phyloP scores from a whole-genome alignment of 2,797 vertebrate species.

The Ibycter americanus region DNA sequence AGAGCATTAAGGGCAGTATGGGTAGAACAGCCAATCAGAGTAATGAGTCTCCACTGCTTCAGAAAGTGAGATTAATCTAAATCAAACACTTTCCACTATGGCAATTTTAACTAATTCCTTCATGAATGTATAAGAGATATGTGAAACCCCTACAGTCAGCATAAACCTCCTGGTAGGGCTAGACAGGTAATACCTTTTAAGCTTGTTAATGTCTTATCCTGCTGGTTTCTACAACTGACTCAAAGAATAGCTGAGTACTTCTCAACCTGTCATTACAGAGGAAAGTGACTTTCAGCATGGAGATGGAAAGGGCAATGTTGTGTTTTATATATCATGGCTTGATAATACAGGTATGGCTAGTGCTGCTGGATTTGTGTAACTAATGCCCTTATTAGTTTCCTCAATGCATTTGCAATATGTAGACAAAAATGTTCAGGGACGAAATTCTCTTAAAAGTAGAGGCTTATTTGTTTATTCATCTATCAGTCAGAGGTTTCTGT shows the following conservation, averaged over 20 bases:
- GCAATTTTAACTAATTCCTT: slow-evolving; percentile 79
- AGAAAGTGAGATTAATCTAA: slow-evolving; percentile 78
- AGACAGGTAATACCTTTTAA: slow-evolving; percentile 79
- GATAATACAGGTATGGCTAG: not conserved
- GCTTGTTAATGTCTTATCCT: slow-evolving; percentile 80
- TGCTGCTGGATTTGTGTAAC: slow-evolving; percentile 22
- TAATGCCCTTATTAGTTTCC: slow-evolving; percentile 21
- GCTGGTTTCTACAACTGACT: slow-evolving; percentile 74
- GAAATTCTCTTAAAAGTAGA: not conserved
- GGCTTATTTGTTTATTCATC: not conserved
- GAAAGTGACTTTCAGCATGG: slow-evolving; percentile 48
- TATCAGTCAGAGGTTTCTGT: not conserved
- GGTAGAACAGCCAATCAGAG: slow-evolving; percentile 71
- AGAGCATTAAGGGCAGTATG: slow-evolving; percentile 61
- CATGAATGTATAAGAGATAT: slow-evolving; percentile 74
- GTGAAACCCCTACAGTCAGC: slow-evolving; percentile 70
- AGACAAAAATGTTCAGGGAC: not conserved
- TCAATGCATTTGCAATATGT: not conserved
- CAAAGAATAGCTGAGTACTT: slow-evolving; percentile 68
- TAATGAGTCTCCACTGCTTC: slow-evolving; percentile 76
- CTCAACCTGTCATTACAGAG: slow-evolving; percentile 63
- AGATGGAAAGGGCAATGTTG: not conserved
- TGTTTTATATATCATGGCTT: not conserved
- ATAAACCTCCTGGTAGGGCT: slow-evolving; percentile 71
- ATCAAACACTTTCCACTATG: slow-evolving; percentile 79